These are phyloP conservation scores for Notechis scutatus DNA, from an alignment of 2,113 vertebrate genomes.

Conservation along the genomic window DNA sequence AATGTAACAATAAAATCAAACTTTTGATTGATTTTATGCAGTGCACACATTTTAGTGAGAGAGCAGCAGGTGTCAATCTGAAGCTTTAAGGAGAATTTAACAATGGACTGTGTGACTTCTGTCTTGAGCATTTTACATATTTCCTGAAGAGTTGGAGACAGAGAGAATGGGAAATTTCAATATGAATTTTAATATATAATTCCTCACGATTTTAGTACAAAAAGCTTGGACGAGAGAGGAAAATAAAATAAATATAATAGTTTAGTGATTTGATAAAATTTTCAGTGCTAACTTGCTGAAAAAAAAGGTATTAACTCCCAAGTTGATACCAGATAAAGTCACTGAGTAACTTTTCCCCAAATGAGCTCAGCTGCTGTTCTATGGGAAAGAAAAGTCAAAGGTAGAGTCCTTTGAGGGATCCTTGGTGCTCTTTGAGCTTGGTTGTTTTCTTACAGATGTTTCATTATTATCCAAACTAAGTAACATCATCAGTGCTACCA, in stretches of 20 bases:
- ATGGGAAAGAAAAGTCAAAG: background rate
- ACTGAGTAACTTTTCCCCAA: background rate
- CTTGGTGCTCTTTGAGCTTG: background rate
- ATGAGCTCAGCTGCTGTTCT: background rate
- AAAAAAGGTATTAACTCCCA: background rate
- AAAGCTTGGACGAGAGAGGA: background rate
- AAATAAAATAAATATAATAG: background rate
- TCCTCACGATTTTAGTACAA: background rate
- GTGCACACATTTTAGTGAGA: background rate
- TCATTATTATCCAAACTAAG: background rate
- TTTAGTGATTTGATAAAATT: background rate
- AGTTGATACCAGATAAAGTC: background rate
- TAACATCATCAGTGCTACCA: background rate
- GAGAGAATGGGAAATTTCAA: background rate
- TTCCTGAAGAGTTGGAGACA: background rate
- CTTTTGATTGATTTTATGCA: background rate
- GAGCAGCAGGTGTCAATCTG: background rate
- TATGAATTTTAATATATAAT: background rate
- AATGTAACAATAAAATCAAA: background rate
- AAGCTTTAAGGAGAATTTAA: background rate
- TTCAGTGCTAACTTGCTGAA: background rate
- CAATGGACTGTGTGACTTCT: background rate
- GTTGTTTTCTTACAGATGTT: background rate
- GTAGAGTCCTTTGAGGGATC: background rate
- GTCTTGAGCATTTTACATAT: background rate